Conservation (phyloP, 1,140 invertebrate genomes). For the Acromyrmex heyeri region DNA sequence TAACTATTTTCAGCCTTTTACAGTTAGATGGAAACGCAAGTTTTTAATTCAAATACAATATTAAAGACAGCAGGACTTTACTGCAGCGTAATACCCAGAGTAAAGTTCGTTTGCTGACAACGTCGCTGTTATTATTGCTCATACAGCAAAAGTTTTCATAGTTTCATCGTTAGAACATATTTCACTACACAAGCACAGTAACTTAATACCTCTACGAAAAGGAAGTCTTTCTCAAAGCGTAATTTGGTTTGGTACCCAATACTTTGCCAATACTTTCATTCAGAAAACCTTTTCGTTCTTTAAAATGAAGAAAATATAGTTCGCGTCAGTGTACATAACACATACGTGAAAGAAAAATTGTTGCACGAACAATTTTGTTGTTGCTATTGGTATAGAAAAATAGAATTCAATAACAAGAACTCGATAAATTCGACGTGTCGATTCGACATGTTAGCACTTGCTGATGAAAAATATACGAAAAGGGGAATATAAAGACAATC, state of each 20-base stretch:
- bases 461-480: slow-evolving; percentile 16
- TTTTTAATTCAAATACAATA: slow-evolving; percentile 59
- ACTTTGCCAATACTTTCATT: slow-evolving; percentile 10
- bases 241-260: not conserved
- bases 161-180: not conserved
- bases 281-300: not conserved
- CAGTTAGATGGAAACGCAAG: slow-evolving; percentile 38
- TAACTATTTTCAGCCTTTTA: slow-evolving; percentile 39
- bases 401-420: slow-evolving; percentile 1
- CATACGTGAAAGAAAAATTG: not conserved
- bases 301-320: not conserved
- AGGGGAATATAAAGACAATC: slow-evolving; percentile 42
- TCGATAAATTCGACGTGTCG: not conserved
- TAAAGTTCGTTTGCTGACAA: slow-evolving; percentile 55
- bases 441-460: not conserved
- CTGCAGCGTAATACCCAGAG: not conserved
- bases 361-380: not conserved
- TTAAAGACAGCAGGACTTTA: slow-evolving; percentile 42
- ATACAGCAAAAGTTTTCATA: slow-evolving; percentile 35
- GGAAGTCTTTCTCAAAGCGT: not conserved
- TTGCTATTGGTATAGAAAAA: not conserved
- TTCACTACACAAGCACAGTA: not conserved
- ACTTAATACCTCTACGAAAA: slow-evolving; percentile 24
- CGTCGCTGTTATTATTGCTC: slow-evolving; percentile 47
- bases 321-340: not conserved